These are phyloP conservation scores for Pseudochirops cupreus DNA, from an alignment of 2,797 vertebrate genomes.

Conservation along the genomic window DNA sequence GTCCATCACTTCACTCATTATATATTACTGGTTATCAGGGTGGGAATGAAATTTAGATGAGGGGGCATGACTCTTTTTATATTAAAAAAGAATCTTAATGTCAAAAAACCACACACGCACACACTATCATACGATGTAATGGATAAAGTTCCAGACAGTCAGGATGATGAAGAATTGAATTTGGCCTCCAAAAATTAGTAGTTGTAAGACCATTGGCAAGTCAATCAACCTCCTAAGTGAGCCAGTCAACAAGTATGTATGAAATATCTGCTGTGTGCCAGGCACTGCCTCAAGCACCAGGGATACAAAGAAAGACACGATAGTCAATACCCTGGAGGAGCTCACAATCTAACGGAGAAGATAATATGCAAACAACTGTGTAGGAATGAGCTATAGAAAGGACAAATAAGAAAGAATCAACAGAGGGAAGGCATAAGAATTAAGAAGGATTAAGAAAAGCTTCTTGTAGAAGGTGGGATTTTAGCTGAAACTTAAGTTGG, in stretches of 20 bases:
- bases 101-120: background rate
- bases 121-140: background rate
- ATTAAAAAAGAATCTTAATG: background rate
- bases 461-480: background rate
- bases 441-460: background rate
- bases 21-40: background rate
- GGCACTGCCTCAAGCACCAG: background rate
- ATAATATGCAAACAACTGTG: background rate
- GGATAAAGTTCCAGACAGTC: background rate
- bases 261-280: background rate
- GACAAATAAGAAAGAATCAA: background rate
- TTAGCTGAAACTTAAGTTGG: no score
- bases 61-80: background rate
- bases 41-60: background rate
- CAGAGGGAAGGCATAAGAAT: background rate
- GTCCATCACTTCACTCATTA: background rate
- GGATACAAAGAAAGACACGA: background rate
- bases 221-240: background rate
- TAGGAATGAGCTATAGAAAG: background rate
- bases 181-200: background rate
- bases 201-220: background rate
- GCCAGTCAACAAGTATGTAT: background rate
- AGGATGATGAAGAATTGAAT: background rate
- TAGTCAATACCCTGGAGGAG: background rate
- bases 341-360: background rate